Evolutionary conservation across 2,888 invertebrate genomes (phyloP), one percentile per base, ranked within the genome.

Genomic region (Diplazon laetatorius): DNA sequence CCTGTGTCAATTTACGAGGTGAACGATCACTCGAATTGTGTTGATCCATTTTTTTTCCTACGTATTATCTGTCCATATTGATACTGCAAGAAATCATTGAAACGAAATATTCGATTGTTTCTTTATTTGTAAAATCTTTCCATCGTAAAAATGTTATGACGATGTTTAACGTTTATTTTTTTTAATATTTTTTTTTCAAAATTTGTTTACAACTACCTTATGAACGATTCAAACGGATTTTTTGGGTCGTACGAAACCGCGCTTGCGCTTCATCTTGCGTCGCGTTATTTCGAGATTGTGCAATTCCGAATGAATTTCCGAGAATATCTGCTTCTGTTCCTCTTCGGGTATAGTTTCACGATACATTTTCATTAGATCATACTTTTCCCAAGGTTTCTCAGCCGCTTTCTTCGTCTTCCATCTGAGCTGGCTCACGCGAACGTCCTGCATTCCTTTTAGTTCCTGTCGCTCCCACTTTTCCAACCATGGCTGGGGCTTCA

Each of bases 311-410:
- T 95, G 94, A 1, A 98, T 94, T 91, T 98, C 97, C 0, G 94
- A 92, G 93, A 95, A 98, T 85, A 99, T 97, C 87, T 95, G 94
- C 35, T 92, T 93, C 89, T 97, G 97, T 76, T 98, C 98, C 89
- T 97, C 97, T 84, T 96, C 95, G 9, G 97, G 95, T 85, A 98
- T 96, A 0, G 96, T 96, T 90, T 93, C 92, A 87, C 96, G 95
- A 89, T 99, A 99, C 76, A 95, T 93, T 90, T 96, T 96, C 98
- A 99, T 98, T 66, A 99, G 92, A 91, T 99, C 99, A 91, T 95
- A 97, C 92, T 97, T 96, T 88, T 96, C 96, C 94, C 96, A 97
- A 0, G 97, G 97, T 82, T 93, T 95, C 50, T 93, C 93, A 37
- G 93, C 88, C 65, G 93, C 88, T 80, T 93, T 92, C 4, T 95